Conservation (phyloP, 2,797 vertebrate species). For the Neostethus bicornis region DNA sequence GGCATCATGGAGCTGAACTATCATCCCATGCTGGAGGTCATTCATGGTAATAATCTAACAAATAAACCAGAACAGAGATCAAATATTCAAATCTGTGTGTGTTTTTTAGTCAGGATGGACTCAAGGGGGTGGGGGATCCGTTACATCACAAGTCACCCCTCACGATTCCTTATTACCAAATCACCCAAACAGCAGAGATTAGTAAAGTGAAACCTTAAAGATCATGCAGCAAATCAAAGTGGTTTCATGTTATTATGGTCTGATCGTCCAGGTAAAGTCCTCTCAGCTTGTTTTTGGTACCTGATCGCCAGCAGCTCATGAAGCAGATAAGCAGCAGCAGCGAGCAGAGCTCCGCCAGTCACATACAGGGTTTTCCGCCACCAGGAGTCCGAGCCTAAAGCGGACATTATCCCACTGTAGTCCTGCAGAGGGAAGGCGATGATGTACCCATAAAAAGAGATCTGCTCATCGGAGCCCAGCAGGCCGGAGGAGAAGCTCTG, state of each 20-base stretch:
- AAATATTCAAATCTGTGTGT: conserved; percentile 28
- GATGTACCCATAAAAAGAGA: conserved; percentile 92
- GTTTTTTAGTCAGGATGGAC: conserved; percentile 18
- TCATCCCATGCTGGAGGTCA: not conserved
- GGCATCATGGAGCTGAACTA: not conserved
- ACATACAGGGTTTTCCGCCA: conserved; percentile 98
- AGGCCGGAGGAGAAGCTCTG: conserved; percentile 88
- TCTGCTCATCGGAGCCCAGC: conserved; percentile 87
- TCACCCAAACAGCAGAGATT: conserved; percentile 55
- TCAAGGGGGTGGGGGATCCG: conserved; percentile 16
- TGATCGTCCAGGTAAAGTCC: conserved; percentile 13
- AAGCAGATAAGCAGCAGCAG: conserved; percentile 94
- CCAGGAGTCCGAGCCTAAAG: conserved; percentile 94
- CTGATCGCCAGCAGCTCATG: conserved; percentile 95
- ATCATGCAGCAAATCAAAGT: conserved; percentile 31
- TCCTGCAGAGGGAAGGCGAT: conserved; percentile 91
- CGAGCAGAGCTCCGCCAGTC: conserved; percentile 96
- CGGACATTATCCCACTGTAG: conserved; percentile 91
- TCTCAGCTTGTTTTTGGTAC: conserved; percentile 69
- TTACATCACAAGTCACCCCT: conserved; percentile 71
- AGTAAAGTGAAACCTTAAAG: conserved; percentile 41
- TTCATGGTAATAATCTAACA: not conserved
- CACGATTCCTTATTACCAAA: conserved; percentile 63
- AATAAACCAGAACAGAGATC: conserved; percentile 22
- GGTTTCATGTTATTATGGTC: not conserved